A percentile compares a stretch with the other conserved stretches of the same genome.
Evolutionary conservation across 2,113 vertebrate genomes (phyloP).

Genomic region (Eupsittula cactorum): DNA sequence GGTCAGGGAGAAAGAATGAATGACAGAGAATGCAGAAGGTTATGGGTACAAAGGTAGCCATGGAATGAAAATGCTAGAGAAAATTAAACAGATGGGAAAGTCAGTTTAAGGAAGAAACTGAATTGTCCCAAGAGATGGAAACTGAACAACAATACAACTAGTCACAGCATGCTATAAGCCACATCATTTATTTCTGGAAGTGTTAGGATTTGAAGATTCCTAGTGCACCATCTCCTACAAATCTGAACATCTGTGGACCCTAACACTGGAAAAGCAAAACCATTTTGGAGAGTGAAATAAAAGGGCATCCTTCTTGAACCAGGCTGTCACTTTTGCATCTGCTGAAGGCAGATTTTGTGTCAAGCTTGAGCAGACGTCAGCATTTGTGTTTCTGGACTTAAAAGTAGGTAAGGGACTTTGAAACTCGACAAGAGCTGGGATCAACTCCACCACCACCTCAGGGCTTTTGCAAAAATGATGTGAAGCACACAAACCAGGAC

Average conservation of each 20-base stretch:
- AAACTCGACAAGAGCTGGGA: neutral
- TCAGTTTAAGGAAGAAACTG: neutral
- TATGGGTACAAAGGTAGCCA: neutral
- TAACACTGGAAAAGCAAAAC: neutral
- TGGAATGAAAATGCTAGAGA: neutral
- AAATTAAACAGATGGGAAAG: neutral
- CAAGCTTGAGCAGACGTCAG: neutral
- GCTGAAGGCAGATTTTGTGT: neutral
- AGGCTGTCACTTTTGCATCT: neutral
- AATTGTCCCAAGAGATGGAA: neutral
- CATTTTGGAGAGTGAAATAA: neutral
- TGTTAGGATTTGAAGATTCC: neutral
- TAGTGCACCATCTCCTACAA: accelerated
- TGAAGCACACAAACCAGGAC: neutral
- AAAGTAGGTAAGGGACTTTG: neutral
- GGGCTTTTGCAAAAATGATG: accelerated
- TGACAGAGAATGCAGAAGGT: neutral
- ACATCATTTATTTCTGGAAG: neutral
- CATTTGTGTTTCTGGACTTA: neutral
- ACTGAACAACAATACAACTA: neutral
- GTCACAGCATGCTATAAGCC: neutral
- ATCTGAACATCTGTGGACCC: neutral
- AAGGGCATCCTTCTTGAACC: neutral
- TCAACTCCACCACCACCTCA: too few relatives aligned
- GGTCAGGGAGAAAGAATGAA: neutral